A percentile compares a stretch with the other conserved stretches of the same genome.
These are phyloP conservation scores for Spheniscus humboldti DNA, from an alignment of 2,797 vertebrate genomes.

Conservation along the genomic window DNA sequence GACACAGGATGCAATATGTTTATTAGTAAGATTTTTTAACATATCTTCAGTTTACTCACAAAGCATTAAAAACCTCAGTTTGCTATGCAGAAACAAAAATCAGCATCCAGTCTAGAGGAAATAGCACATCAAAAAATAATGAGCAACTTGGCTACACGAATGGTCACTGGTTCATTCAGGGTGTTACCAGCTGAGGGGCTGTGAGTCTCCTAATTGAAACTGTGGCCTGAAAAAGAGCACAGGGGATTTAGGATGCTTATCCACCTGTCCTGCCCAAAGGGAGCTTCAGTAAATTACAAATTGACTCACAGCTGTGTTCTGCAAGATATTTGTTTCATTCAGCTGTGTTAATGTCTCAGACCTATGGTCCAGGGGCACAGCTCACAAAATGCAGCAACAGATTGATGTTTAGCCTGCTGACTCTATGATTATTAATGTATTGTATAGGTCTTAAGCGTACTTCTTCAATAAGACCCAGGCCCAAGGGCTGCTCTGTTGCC, in stretches of 20 bases:
- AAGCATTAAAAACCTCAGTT: background rate
- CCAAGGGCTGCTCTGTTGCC: background rate
- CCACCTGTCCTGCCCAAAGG: background rate
- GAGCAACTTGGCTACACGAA: background rate
- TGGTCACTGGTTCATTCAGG: background rate
- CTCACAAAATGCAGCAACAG: background rate
- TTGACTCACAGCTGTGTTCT: background rate
- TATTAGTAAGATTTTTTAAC: background rate
- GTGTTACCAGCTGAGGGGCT: background rate
- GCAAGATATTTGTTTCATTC: background rate
- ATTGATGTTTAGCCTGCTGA: background rate
- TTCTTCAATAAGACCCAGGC: background rate
- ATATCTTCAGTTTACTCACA: background rate
- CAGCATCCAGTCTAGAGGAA: background rate
- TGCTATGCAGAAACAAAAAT: background rate
- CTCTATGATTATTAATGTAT: background rate
- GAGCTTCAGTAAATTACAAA: background rate
- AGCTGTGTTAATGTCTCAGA: background rate
- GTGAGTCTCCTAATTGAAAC: background rate
- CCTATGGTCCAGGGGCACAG: background rate
- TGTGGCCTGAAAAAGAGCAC: background rate
- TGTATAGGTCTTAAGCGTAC: background rate
- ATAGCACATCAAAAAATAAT: background rate
- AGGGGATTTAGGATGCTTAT: background rate
- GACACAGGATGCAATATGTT: background rate